Percentiles rank a stretch among this genome's conserved stretches.
Conservation (phyloP, 2,888 invertebrate species). For the Tetragonisca angustula region DNA sequence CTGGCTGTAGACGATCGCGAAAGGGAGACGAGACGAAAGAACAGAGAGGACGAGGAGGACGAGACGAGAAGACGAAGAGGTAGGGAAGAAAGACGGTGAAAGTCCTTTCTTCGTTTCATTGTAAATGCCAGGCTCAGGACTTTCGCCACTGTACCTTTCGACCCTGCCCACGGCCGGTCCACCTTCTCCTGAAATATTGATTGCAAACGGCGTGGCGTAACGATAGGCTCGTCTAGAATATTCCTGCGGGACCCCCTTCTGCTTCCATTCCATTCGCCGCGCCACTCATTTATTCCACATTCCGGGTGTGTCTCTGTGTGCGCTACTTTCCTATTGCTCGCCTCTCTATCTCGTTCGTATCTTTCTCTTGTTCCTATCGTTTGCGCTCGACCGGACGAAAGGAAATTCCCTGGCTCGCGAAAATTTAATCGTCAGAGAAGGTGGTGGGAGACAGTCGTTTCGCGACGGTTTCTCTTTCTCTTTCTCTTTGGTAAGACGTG, state of each 20-base stretch:
- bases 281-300: slow-evolving; percentile 43
- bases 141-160: slow-evolving; percentile 62
- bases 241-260: slow-evolving; percentile 37
- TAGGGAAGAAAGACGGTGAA: slow-evolving; percentile 56
- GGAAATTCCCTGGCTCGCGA: slow-evolving; percentile 15
- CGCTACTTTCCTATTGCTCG: slow-evolving; percentile 15
- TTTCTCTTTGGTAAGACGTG: neutral
- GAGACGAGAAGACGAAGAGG: slow-evolving; percentile 39
- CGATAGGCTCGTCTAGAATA: slow-evolving; percentile 73
- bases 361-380: neutral
- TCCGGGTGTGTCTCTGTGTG: slow-evolving; percentile 34
- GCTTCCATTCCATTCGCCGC: neutral
- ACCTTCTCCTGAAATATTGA: slow-evolving; percentile 81
- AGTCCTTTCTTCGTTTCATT: slow-evolving; percentile 78
- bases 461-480: neutral
- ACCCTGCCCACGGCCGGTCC: slow-evolving; percentile 64
- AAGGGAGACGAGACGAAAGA: slow-evolving; percentile 7
- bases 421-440: slow-evolving; percentile 28
- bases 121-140: slow-evolving; percentile 74
- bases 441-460: neutral
- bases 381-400: neutral
- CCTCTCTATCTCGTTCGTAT: neutral
- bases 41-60: slow-evolving; percentile 21
- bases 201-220: slow-evolving; percentile 74
- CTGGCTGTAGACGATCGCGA: neutral